phyloP scores from a whole-genome alignment of 1,140 invertebrate genomes.

The Drosophila sulfurigaster region DNA sequence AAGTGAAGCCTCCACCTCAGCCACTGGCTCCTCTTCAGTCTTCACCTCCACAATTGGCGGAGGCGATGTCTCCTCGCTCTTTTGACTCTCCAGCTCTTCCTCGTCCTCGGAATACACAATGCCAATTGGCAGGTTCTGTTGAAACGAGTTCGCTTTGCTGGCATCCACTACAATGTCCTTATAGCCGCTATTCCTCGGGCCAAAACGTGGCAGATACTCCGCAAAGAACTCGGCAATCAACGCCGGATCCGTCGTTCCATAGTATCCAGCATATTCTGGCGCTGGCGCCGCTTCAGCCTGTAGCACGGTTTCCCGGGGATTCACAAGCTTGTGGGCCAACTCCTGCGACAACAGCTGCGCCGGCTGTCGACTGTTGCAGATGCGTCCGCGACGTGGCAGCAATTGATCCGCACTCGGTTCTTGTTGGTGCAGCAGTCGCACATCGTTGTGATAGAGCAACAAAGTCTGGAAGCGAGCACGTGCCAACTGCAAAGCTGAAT shows the following conservation, averaged over 20 bases:
- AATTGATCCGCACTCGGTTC: constrained; percentile 17
- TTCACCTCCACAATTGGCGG: neutral
- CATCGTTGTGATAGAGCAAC: constrained; percentile 31
- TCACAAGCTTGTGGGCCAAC: constrained; percentile 31
- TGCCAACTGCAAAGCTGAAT: constrained; percentile 33
- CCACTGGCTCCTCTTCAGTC: neutral
- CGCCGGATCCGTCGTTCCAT: constrained; percentile 35
- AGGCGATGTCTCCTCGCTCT: neutral
- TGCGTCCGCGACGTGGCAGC: constrained; percentile 35
- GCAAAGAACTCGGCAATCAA: constrained; percentile 54
- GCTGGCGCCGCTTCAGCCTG: constrained; percentile 10
- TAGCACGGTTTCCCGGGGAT: constrained; percentile 50
- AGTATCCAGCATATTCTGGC: constrained; percentile 61
- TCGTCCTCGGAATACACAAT: constrained; percentile 59
- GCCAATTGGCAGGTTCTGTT: constrained; percentile 70
- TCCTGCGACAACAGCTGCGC: neutral
- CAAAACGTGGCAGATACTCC: constrained; percentile 64
- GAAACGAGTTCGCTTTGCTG: constrained; percentile 53
- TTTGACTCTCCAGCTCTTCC: constrained; percentile 22
- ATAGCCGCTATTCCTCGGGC: constrained; percentile 52
- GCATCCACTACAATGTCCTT: constrained; percentile 60
- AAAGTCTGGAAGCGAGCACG: constrained; percentile 41
- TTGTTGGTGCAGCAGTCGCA: constrained; percentile 21
- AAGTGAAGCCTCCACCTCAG: neutral
- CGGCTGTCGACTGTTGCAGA: neutral